Evolutionary conservation across 2,797 vertebrate species (phyloP), one percentile per base, ranked within the genome.

Genomic region (Poecilia wingei): DNA sequence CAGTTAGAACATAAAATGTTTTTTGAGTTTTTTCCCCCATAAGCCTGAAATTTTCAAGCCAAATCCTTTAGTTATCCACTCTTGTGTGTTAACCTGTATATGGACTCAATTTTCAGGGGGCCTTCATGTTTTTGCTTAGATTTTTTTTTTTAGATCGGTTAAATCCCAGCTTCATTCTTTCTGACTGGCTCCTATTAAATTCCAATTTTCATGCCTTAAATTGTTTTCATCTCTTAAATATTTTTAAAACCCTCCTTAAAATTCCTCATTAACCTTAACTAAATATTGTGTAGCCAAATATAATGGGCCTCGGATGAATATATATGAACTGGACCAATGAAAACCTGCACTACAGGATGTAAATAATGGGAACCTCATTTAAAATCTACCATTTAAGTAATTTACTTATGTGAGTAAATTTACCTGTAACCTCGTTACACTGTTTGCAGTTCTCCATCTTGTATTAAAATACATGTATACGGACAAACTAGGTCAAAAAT

Each of bases 261-360:
- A 1, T 51, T 43, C 4, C 10, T 71, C 6, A 25, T 85, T 68
- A 74, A 41, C 46, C 68, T 69, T 53, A 68, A 46, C 49, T 25
- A 10, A 74, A 12, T 10, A 69, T 74, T 31, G 53, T n/a, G 46
- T 81, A 79, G 84, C 85, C 87, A 84, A 83, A 88, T 69, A 64
- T 31, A 71, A 36, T 12, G 46, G 64, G 51, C 80, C 51, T 14
- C 36, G 31, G 41, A 46, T 80, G 25, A 53, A 69, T 49, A 46
- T 71, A 3, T 55, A 71, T 55, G 22, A 80, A 69, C 46, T 61
- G 78, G 82, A 86, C 49, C 81, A 79, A 79, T 82, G 55, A 55
- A 55, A 33, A 72, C 10, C 8, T 43, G 71, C 31, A 20, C 59
- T 79, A 39, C 69, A 53, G 71, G 74, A 75, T 86, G 80, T 92